Evolutionary conservation across 1,140 invertebrate genomes (phyloP), one percentile per base, ranked within the genome.

Genomic region (Zaprionus ornatus): DNA sequence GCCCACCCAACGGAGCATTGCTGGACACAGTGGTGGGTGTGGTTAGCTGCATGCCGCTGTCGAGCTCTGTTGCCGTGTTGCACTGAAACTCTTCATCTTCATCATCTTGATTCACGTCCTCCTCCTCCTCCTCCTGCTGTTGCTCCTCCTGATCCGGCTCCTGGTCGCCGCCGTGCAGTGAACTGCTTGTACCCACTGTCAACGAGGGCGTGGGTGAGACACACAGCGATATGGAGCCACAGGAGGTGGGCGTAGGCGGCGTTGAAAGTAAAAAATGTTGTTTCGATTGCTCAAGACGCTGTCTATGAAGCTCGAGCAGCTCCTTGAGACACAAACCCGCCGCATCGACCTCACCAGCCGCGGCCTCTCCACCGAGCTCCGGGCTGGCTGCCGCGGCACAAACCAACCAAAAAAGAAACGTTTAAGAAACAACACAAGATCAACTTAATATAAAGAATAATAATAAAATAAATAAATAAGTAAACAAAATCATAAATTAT

Each of bases 251-350:
- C 52, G 86, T 82, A 66, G 91, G 79, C 65, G 91, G 87, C 74
- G 91, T 79, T 81, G 91, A 92, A 91, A 92, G 84, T 79, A 92
- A 79, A 91, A 92, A 92, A 86, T 86, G 85, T 91, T 92, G 87
- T 91, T 92, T 92, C 68, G 91, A 92, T 92, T 86, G 79, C 69
- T 92, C 84, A 65, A 80, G 84, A 17, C 91, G 87, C 77, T 91
- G 91, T 78, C 91, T 75, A 72, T 92, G 90, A 27, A 92, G 80
- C 61, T 86, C 74, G 74, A 92, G 80, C 62, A 92, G 80, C 79
- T 92, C 87, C 77, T 76, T 91, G 74, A 92, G 80, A 77, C 78
- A 77, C 63, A 82, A 65, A 57, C 75, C 77, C 40, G 67, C 62
- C 32, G 63, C 62, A 15, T 2, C 45, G 52, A 35, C 64, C 15